These are phyloP conservation scores for Eospalax fontanierii DNA, from an alignment of 2,797 vertebrate species.

Conservation along the genomic window DNA sequence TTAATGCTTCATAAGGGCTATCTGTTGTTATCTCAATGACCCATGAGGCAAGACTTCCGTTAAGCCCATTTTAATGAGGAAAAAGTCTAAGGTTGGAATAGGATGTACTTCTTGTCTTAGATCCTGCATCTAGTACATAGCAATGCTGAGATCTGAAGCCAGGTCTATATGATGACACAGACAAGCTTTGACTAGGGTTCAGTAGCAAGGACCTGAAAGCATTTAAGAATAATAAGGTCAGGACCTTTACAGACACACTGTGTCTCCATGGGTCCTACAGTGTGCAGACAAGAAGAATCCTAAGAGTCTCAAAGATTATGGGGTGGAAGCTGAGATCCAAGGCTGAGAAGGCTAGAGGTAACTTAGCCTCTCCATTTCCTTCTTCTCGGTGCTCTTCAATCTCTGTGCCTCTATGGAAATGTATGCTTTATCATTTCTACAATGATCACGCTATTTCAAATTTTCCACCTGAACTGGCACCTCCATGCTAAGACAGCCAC, in stretches of 20 bases:
- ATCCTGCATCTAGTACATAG: not conserved
- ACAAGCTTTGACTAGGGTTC: not conserved
- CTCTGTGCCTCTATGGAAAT: not conserved
- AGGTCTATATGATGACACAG: not conserved
- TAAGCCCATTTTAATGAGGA: not conserved
- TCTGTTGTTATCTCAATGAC: not conserved
- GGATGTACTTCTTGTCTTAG: too few relatives aligned
- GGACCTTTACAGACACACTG: not conserved
- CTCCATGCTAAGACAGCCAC: not conserved
- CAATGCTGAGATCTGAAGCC: not conserved
- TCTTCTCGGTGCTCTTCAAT: not conserved
- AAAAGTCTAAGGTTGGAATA: not conserved
- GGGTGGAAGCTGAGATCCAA: not conserved
- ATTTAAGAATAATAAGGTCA: not conserved
- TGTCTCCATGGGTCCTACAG: not conserved
- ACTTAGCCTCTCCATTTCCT: not conserved
- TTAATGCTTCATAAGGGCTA: not conserved
- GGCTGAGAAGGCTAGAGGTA: not conserved
- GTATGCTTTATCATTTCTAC: not conserved
- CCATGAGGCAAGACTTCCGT: not conserved
- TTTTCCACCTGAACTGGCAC: not conserved
- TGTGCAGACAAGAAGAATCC: not conserved
- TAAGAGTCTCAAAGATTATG: not conserved
- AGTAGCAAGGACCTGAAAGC: not conserved
- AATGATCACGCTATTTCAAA: not conserved